A percentile compares a stretch with the other conserved stretches of the same genome.
Evolutionary conservation across 2,113 vertebrate species (phyloP).

Genomic region (Rhineura floridana): DNA sequence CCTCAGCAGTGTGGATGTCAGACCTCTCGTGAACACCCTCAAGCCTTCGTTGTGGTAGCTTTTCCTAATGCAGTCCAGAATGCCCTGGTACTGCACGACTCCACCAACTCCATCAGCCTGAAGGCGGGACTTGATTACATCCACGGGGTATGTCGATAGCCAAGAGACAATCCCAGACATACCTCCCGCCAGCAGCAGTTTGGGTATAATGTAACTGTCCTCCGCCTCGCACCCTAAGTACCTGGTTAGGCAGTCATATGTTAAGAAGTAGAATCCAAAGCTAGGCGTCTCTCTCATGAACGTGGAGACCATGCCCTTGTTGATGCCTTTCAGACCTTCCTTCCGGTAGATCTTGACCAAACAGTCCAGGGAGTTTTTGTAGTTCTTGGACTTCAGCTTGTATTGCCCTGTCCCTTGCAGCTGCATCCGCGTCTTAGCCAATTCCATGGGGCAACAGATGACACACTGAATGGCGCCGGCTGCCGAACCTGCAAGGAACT

Average conservation of each 20-base stretch:
- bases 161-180: constrained; percentile 92
- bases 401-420: constrained; percentile 91
- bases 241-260: constrained; percentile 90
- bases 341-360: constrained; percentile 88
- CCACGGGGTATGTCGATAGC: constrained; percentile 93
- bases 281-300: constrained; percentile 91
- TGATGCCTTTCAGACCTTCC: constrained; percentile 88
- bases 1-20: constrained; percentile 92
- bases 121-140: constrained; percentile 95
- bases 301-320: constrained; percentile 92
- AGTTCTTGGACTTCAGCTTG: constrained; percentile 83
- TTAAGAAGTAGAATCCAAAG: constrained; percentile 95
- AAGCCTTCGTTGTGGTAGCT: constrained; percentile 89
- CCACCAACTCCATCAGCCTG: constrained; percentile 93
- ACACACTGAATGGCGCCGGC: constrained; percentile 92
- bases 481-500: constrained; percentile 92
- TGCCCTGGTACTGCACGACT: constrained; percentile 82
- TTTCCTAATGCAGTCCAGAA: constrained; percentile 88
- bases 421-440: constrained; percentile 98
- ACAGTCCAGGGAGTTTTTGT: constrained; percentile 95
- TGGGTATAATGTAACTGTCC: constrained; percentile 88
- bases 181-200: constrained; percentile 92
- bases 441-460: constrained; percentile 97
- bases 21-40: constrained; percentile 90
- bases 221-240: constrained; percentile 87